Evolutionary conservation across 2,113 vertebrate species (phyloP).

Genomic region (Gulo gulo): DNA sequence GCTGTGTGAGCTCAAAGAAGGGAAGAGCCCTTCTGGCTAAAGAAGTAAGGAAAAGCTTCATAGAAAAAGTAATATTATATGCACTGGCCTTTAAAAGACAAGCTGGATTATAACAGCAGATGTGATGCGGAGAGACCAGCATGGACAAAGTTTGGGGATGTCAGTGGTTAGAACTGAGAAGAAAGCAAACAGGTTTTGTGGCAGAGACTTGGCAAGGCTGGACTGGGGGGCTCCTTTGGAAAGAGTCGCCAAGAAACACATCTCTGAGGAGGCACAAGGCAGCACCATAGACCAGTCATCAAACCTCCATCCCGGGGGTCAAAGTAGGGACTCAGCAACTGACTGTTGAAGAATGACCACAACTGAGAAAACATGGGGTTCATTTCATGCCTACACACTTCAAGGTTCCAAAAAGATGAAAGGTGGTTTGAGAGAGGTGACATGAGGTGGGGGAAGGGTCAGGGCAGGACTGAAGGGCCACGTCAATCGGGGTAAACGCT

Average conservation of each 20-base stretch:
- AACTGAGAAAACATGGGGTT: neutral
- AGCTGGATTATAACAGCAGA: neutral
- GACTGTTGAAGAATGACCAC: neutral
- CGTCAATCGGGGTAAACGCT: neutral
- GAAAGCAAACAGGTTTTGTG: neutral
- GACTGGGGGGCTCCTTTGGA: neutral
- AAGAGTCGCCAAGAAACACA: neutral
- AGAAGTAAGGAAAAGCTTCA: neutral
- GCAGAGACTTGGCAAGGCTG: neutral
- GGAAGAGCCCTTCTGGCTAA: neutral
- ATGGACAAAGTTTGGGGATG: neutral
- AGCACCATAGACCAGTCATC: neutral
- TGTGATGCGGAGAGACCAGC: fast-evolving
- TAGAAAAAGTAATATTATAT: neutral
- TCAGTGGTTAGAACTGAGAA: neutral
- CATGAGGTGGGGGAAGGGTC: neutral
- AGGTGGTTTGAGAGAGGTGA: neutral
- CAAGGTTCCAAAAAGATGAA: neutral
- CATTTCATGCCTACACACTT: neutral
- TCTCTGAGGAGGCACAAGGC: neutral
- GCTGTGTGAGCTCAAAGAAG: neutral
- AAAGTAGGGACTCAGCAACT: neutral
- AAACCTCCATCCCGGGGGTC: neutral
- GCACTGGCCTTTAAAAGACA: neutral
- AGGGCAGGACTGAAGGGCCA: neutral